Evolutionary conservation across 2,113 vertebrate species (phyloP), one percentile per base, ranked within the genome.

Genomic region (Isurus oxyrinchus): DNA sequence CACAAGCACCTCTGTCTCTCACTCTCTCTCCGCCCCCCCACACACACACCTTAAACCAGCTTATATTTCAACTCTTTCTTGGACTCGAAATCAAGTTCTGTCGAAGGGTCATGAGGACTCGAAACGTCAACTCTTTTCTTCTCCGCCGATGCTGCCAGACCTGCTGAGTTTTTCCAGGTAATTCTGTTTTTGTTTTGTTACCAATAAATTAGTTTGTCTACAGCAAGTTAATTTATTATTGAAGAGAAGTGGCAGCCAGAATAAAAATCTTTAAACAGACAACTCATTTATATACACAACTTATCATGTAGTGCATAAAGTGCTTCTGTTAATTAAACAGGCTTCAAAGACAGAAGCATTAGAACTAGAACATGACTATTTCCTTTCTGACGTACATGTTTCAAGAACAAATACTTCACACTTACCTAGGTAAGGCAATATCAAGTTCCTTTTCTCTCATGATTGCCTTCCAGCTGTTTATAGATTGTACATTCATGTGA

Each of bases 381-480:
- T n/a, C 5, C 72, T 40, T 84, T 49, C 19, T 44, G 16, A 4
- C 19, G 13, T 84, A 84, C 3, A 44, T 13, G n/a, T 44, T 84
- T 84, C 7, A 91, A 91, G 7, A 91, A 11, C 21, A 31, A 95
- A 72, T 72, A 53, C 19, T 95, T 72, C 67, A 31, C 57, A 97
- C 98, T 98, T 97, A 99, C 99, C 98, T 99, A 31, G 99, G 99
- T 96, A 99, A 97, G 96, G 98, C 97, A 96, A 99, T 98, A 96
- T 98, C 98, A 35, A 99, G 98, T 97, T 99, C 98, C 96, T 98
- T 99, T 97, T 98, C 98, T 94, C 97, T 97, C 98, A 99, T 98
- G 79, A 98, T 97, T 79, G 97, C 98, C 97, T 98, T 97, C 99
- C 99, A 99, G 97, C 98, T 98, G 96, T 98, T 98, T 96, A 99